These are phyloP conservation scores for Melanophora roralis DNA, from an alignment of 2,888 invertebrate genomes.

Conservation along the genomic window DNA sequence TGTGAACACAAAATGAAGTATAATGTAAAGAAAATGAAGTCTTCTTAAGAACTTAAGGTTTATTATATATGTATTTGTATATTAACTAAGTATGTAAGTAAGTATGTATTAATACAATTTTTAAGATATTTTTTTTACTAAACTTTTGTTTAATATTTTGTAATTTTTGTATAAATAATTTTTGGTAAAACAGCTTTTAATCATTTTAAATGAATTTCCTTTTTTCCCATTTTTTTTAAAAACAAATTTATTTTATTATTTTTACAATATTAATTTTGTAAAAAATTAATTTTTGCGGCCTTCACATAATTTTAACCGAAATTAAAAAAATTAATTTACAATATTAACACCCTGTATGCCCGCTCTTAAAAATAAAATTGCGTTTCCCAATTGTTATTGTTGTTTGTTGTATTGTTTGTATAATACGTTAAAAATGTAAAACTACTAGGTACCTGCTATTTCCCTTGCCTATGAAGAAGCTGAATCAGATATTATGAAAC, in stretches of 20 bases:
- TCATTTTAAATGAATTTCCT: constrained; percentile 37
- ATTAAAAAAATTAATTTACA: not conserved
- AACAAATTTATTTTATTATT: not conserved
- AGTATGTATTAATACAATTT: not conserved
- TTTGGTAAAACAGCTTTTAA: constrained; percentile 49
- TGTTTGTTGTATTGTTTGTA: constrained; percentile 33
- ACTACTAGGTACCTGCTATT: constrained; percentile 93
- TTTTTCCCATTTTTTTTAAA: constrained; percentile 21
- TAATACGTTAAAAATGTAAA: constrained; percentile 49
- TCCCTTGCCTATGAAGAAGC: constrained; percentile 99
- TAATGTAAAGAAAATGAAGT: constrained; percentile 7
- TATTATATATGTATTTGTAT: not conserved
- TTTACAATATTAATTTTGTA: constrained; percentile 23
- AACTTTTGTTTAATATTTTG: not conserved
- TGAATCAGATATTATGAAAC: constrained; percentile 99
- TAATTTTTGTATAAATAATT: constrained; percentile 26
- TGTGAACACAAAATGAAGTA: not conserved
- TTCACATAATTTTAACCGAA: not conserved
- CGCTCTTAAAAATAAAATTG: constrained; percentile 1
- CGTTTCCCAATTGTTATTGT: constrained; percentile 30
- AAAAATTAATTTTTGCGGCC: constrained; percentile 18
- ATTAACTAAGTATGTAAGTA: not conserved
- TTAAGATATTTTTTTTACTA: constrained; percentile 7
- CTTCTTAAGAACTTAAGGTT: not conserved
- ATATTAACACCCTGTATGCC: not conserved